Evolutionary conservation across 2,113 vertebrate genomes (phyloP).

Genomic region (Opisthocomus hoazin): DNA sequence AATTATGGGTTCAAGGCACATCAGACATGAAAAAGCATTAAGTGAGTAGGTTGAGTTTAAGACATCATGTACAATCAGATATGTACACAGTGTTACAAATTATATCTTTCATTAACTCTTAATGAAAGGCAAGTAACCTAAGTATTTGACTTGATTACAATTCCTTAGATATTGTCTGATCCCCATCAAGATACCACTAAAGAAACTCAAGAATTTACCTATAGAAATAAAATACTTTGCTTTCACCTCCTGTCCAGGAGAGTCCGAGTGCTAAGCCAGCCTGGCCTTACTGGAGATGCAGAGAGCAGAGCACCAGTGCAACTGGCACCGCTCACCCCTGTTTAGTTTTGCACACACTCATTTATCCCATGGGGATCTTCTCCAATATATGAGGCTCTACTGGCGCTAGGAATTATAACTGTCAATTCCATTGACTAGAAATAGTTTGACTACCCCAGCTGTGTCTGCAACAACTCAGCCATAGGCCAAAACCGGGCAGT

Average conservation of each 20-base stretch:
- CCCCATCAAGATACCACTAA: background rate
- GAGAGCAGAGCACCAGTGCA: rapidly evolving
- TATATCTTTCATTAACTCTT: background rate
- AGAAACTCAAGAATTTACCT: background rate
- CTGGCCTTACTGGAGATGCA: rapidly evolving
- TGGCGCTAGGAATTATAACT: rapidly evolving
- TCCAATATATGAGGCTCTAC: background rate
- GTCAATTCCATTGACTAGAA: background rate
- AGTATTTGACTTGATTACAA: background rate
- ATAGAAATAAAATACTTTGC: background rate
- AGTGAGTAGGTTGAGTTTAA: background rate
- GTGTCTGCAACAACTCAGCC: background rate
- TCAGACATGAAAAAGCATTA: background rate
- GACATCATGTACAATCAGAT: background rate
- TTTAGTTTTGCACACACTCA: background rate
- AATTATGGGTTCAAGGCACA: background rate
- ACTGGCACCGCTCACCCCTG: rapidly evolving
- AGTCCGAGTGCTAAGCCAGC: background rate
- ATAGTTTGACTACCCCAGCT: background rate
- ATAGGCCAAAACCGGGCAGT: background rate
- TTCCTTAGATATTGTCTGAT: background rate
- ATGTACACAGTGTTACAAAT: background rate
- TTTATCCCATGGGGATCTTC: background rate
- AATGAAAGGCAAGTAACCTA: background rate
- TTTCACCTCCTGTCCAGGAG: background rate